Evolutionary conservation across 2,888 invertebrate species (phyloP).

Genomic region (Hipparchia sbordonii): DNA sequence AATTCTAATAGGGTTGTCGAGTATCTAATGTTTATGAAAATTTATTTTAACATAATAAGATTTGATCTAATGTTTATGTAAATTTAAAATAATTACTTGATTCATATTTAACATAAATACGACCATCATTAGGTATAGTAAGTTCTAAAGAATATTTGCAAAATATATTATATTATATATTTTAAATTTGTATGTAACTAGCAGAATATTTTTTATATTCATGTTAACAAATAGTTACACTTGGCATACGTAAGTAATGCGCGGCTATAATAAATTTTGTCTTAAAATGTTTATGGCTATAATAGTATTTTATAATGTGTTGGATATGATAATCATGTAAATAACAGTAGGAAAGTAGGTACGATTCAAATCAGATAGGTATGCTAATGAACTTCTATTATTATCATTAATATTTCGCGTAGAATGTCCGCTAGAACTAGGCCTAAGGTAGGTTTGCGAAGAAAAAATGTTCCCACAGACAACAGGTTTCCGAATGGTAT

Average conservation of each 20-base stretch:
- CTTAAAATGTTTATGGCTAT: background rate
- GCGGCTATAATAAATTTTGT: conserved; percentile 4
- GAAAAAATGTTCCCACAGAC: conserved; percentile 73
- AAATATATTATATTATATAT: background rate
- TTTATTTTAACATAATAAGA: conserved; percentile 16
- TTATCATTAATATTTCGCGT: background rate
- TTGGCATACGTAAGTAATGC: background rate
- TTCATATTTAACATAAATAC: conserved; percentile 11
- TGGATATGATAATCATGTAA: conserved; percentile 12
- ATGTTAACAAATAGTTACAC: background rate
- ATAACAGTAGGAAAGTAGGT: background rate
- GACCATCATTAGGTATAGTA: background rate
- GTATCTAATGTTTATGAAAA: conserved; percentile 23
- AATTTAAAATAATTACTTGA: conserved; percentile 6
- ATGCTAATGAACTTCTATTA: conserved; percentile 16
- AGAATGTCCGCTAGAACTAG: conserved; percentile 47
- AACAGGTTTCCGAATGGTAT: conserved; percentile 77
- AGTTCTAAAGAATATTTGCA: background rate
- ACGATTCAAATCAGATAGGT: background rate
- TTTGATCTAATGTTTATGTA: conserved; percentile 11
- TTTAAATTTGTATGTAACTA: conserved; percentile 1
- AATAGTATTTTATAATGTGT: conserved; percentile 16
- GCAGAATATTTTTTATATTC: background rate
- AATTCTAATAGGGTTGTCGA: conserved; percentile 54
- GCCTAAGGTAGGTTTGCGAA: conserved; percentile 56